Evolutionary conservation across 35 echinoderm and acorn worm species (phyloP), one percentile per base, ranked within the genome.

Genomic region (Apostichopus californicus): DNA sequence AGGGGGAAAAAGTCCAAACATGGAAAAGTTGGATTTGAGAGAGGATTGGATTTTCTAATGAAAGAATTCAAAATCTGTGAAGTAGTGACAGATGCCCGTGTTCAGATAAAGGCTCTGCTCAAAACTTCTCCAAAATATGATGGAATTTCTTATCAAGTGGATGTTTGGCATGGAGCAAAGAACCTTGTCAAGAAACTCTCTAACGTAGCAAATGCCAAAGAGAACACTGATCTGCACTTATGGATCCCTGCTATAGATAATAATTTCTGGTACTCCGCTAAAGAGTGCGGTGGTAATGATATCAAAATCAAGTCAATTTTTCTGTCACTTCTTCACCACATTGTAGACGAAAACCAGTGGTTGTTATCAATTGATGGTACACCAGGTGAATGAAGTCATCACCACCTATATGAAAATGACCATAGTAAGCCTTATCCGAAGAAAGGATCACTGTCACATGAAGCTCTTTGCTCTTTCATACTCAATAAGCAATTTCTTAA

Each of bases 91-190:
- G 87, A 94, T 94, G 93, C 52, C 3, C 78, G 84, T 8, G 28
- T 34, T n/a, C 91, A 84, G 71, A 84, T 84, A 18, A 92, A 54
- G 20, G 78, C 91, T 26, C 78, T 94, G 10, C 18, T 90, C 22
- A 94, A 88, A 55, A 93, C 75, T 10, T 57, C 54, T 17, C 18
- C 15, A 8, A 93, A 87, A 66, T 93, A 93, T 88, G 61, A 58
- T 15, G 65, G 57, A 54, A 58, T 93, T 20, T 78, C 79, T 57
- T 83, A 93, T 56, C 92, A 93, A 71, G 72, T 83, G 56, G 83
- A 93, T 80, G 24, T 93, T 55, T 93, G 92, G 92, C 92, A 93
- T 93, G 92, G 92, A 0, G 71, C 79, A 57, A 93, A 93, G 72
- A 93, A 93, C 60, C 3, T 88, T 72, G 92, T 88, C 25, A 93